Evolutionary conservation across 2,888 invertebrate genomes (phyloP), one percentile per base, ranked within the genome.

Genomic region (Eupithecia vulgata): DNA sequence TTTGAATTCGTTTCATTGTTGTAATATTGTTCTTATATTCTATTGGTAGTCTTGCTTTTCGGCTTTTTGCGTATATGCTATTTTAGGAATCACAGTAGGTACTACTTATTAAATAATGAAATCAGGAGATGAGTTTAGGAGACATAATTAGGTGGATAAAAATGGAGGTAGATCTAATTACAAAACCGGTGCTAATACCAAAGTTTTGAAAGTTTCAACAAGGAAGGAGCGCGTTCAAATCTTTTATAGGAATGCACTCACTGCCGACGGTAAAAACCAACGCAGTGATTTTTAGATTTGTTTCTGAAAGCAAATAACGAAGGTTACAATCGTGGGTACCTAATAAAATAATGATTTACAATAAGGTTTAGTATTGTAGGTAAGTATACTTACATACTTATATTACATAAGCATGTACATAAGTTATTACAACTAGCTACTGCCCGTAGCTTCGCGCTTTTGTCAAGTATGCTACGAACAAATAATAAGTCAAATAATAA

Each of bases 181-280:
- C n/a, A n/a, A n/a, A n/a, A n/a, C n/a, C n/a, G n/a, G n/a, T n/a
- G n/a, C n/a, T n/a, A 21, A 21, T 57, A 57, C 12, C 21, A 5
- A 25, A 61, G 61, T 34, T 30, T 34, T 17, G 8, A 61, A n/a
- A 37, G 8, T 34, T 64, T 10, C 21, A 65, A 25, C 21, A 42
- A 42, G 59, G 35, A 40, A 61, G 42, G 61, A 25, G 67, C 85
- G 85, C 88, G 88, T 89, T 89, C 86, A 87, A 79, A 83, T 89
- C 88, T 89, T 89, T 86, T 84, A 64, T 79, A 82, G 65, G 30
- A 6, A 67, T 5, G 21, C 12, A n/a, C 62, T 12, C 65, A 15
- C n/a, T 40, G 65, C 65, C 65, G 65, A 25, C 65, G 65, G 65
- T 21, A 65, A 65, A 52, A 37, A n/a, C 1, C n/a, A 12, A 37